Conservation (phyloP, 2,888 invertebrate species). For the Drosophila parthenogenetica region DNA sequence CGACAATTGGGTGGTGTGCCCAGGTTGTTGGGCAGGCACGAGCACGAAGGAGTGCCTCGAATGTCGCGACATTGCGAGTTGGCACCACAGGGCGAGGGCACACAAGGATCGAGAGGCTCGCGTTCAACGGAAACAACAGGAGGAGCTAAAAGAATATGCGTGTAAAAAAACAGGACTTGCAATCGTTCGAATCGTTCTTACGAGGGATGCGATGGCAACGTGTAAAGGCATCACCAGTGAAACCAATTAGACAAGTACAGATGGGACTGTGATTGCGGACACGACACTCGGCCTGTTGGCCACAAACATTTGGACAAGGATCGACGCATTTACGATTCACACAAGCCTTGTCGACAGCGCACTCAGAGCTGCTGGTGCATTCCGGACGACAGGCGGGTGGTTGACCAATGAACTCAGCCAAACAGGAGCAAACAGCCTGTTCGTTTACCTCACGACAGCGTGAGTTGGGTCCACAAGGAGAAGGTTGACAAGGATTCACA, state of each 20-base stretch:
- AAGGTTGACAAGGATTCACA: constrained; percentile 89
- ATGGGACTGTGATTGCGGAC: constrained; percentile 91
- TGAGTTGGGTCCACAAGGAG: constrained; percentile 94
- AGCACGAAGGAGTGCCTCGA: constrained; percentile 86
- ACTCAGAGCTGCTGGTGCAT: constrained; percentile 90
- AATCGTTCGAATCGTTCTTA: constrained; percentile 62
- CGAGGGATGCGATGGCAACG: constrained; percentile 85
- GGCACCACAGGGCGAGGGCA: constrained; percentile 91
- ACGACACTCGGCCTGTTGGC: constrained; percentile 89
- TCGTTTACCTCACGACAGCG: constrained; percentile 90
- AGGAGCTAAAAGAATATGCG: constrained; percentile 52
- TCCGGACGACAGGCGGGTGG: constrained; percentile 89
- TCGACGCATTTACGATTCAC: constrained; percentile 89
- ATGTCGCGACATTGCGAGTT: constrained; percentile 88
- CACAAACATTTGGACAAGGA: constrained; percentile 91
- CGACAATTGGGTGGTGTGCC: constrained; percentile 91
- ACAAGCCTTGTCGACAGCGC: constrained; percentile 89
- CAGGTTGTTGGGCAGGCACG: constrained; percentile 90
- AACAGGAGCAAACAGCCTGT: constrained; percentile 90
- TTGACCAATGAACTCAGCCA: constrained; percentile 88
- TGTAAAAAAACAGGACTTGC: not conserved
- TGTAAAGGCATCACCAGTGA: constrained; percentile 87
- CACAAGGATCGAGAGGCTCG: constrained; percentile 87
- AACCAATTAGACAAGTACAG: constrained; percentile 89
- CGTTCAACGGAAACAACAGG: constrained; percentile 68